Evolutionary conservation across 2,113 vertebrate genomes (phyloP), one percentile per base, ranked within the genome.

Genomic region (Poeciliopsis prolifica): DNA sequence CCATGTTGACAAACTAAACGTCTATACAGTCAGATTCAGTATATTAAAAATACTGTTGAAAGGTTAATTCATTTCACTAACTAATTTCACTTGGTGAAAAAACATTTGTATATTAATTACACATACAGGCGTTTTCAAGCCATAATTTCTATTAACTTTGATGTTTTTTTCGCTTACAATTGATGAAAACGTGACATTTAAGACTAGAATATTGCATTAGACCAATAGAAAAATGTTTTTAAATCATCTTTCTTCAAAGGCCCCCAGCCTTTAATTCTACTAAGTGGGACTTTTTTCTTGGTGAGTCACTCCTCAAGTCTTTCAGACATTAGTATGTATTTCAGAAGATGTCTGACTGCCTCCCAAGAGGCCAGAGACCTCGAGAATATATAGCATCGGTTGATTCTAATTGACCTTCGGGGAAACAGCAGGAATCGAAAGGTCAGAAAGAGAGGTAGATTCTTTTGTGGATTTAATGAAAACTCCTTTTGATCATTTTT

Each of bases 401-500:
- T 70, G 30, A 75, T 77, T 69, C 35, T 82, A 70, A 69, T 42
- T 82, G 86, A 83, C 77, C 77, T 65, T 7, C 70, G 44, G 15
- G 62, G 80, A 70, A 83, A 70, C 76, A 68, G 70, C 81, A 67
- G 74, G 80, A 72, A 68, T 77, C 24, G 54, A 19, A 70, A 31
- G 77, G 70, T 82, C 71, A 66, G 26, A 40, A 71, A 68, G 29
- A 83, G 79, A 75, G 24, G 29, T 29, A n/a, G 0, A 35, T 17
- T 70, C 58, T 71, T 62, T 37, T 37, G 62, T 51, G 62, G 54
- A 51, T 51, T 67, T 81, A 65, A 68, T 68, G 29, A 44, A 61
- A 62, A 73, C 63, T 74, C 87, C 80, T 81, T 87, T 91, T 87
- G 74, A 86, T 89, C 42, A 37, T 73, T 22, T 37, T 72, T 76